Conservation (phyloP, 2,797 vertebrate species). For the Myripristis murdjan region DNA sequence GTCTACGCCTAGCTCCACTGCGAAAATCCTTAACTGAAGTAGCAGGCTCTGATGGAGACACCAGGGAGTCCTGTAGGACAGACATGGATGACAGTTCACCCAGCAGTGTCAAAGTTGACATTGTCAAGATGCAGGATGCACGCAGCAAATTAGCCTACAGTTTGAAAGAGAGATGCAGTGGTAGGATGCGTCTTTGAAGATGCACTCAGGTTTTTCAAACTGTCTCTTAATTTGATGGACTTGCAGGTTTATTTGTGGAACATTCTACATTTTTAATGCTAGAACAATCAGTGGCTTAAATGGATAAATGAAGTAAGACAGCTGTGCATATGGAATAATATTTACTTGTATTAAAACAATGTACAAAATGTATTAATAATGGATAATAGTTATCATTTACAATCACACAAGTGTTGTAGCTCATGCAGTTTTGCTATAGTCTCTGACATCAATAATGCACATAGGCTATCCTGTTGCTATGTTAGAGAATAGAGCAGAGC, state of each 20-base stretch:
- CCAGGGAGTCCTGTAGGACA: constrained; percentile 28
- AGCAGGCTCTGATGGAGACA: constrained; percentile 23
- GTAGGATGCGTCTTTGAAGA: background rate
- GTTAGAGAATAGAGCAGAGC: constrained; percentile 17
- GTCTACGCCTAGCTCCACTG: constrained; percentile 9
- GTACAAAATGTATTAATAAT: background rate
- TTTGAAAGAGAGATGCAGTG: background rate
- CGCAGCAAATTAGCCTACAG: too few species aligned
- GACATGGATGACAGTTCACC: constrained; percentile 20
- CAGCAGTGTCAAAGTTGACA: background rate
- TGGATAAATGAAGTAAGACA: too few species aligned
- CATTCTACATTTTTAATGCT: background rate
- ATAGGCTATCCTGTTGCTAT: constrained; percentile 45
- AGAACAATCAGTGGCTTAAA: too few species aligned
- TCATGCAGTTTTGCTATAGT: constrained; percentile 34
- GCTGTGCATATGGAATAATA: too few species aligned
- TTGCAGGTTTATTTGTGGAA: background rate
- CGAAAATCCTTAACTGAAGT: constrained; percentile 20
- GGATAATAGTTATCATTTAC: background rate
- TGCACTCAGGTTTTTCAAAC: background rate
- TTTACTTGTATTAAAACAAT: too few species aligned
- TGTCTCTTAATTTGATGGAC: background rate
- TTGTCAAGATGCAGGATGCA: constrained; percentile 28
- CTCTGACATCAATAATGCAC: constrained; percentile 66
- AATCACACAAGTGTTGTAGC: constrained; percentile 7